phyloP scores from a whole-genome alignment of 2,113 vertebrate species.

The Oceanodroma tethys region DNA sequence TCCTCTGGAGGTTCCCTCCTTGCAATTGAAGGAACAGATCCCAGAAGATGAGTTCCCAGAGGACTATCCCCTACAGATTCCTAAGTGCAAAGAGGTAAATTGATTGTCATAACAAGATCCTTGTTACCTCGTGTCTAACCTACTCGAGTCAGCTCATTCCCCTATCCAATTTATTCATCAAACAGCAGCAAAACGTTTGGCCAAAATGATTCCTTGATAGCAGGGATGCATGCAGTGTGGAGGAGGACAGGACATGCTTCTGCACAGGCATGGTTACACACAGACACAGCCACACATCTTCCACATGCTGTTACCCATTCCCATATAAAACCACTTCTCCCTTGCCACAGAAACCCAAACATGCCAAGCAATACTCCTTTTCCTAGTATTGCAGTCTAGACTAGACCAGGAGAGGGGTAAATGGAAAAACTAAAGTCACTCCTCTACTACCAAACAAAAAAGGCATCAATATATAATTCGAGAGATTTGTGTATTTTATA shows the following conservation, averaged over 20 bases:
- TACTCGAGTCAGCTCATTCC: background rate
- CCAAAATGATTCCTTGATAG: background rate
- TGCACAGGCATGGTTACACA: background rate
- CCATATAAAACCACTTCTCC: background rate
- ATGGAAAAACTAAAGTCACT: background rate
- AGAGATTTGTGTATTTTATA: slow-evolving; percentile 17
- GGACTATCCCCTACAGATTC: background rate
- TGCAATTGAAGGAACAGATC: background rate
- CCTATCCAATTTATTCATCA: background rate
- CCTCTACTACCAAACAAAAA: background rate
- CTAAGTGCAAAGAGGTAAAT: background rate
- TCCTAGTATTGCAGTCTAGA: background rate
- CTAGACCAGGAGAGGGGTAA: background rate
- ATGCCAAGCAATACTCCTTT: background rate
- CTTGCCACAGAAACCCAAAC: background rate
- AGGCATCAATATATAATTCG: background rate
- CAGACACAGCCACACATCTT: background rate
- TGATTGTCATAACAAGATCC: background rate
- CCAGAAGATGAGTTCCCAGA: background rate
- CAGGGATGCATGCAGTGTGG: background rate
- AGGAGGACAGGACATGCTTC: background rate
- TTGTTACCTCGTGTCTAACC: background rate
- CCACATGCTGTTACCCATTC: background rate
- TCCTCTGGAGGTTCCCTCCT: background rate
- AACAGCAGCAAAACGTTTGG: background rate